These are phyloP conservation scores for Cloeon dipterum DNA, from an alignment of 2,888 invertebrate genomes.

Conservation along the genomic window DNA sequence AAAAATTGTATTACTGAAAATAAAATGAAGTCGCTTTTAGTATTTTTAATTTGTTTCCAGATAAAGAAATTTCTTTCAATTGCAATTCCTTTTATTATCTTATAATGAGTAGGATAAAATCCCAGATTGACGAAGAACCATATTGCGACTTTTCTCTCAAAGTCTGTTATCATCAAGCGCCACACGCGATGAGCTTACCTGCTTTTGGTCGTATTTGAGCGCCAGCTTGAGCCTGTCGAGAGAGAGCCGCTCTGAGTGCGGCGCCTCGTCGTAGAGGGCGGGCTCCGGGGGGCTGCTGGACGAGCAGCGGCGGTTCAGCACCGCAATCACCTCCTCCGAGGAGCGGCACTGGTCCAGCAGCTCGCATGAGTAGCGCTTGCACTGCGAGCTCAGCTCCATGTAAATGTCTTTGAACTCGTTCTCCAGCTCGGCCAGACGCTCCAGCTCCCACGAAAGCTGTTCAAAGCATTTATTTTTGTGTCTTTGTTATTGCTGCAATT, in stretches of 20 bases:
- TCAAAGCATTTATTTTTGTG: no score
- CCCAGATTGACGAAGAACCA: no score
- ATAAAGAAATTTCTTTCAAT: no score
- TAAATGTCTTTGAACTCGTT: conserved; percentile 27
- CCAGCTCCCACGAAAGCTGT: conserved; percentile 24
- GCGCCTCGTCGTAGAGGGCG: not conserved
- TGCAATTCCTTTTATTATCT: no score
- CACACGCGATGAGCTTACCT: conserved; percentile 15
- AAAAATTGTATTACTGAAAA: no score
- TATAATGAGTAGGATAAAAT: no score
- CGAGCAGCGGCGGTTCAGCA: conserved; percentile 18
- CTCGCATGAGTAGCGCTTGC: conserved; percentile 26
- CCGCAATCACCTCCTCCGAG: conserved; percentile 26
- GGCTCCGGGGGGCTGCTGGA: conserved; percentile 6
- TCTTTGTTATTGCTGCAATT: no score
- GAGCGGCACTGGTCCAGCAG: conserved; percentile 26
- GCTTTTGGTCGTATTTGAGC: conserved; percentile 29
- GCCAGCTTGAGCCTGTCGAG: conserved; percentile 24
- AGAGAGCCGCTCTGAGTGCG: conserved; percentile 11
- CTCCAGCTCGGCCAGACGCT: conserved; percentile 21
- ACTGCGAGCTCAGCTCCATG: conserved; percentile 21
- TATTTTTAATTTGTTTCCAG: no score
- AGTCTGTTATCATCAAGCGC: not conserved
- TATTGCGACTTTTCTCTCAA: no score
- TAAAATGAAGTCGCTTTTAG: no score